Conservation (phyloP, 1,140 invertebrate species). For the Ceratosolen fusciceps region DNA sequence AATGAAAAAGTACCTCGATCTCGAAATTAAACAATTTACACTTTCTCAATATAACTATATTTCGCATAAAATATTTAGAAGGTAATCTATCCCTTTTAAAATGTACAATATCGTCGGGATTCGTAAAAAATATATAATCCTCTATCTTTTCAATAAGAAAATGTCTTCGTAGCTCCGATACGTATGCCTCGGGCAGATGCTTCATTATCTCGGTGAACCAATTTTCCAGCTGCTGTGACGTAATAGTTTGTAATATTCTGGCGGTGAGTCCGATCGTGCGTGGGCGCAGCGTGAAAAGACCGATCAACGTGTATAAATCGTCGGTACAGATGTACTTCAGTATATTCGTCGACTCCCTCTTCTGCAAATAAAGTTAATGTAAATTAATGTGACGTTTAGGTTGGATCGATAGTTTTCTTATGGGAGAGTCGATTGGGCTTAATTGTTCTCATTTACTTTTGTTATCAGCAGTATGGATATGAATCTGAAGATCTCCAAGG, state of each 20-base stretch:
- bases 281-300: slow-evolving; percentile 21
- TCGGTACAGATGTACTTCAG: slow-evolving; percentile 24
- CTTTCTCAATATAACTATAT: slow-evolving; percentile 46
- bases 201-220: slow-evolving; percentile 14
- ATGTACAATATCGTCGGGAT: slow-evolving; percentile 13
- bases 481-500: slow-evolving; percentile 30
- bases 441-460: slow-evolving; percentile 7
- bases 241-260: neutral
- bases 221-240: neutral
- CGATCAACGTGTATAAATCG: slow-evolving; percentile 4
- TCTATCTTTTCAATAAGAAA: slow-evolving; percentile 26
- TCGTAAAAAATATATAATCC: slow-evolving; percentile 12
- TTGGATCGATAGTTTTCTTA: too few species aligned
- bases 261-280: slow-evolving; percentile 6
- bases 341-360: neutral
- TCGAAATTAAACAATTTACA: slow-evolving; percentile 38
- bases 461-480: neutral
- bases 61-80: slow-evolving; percentile 30
- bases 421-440: too few species aligned
- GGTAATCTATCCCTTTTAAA: neutral
- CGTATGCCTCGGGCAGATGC: slow-evolving; percentile 15
- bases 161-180: neutral
- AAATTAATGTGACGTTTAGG: neutral
- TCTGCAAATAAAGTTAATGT: slow-evolving; percentile 10
- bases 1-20: neutral